Evolutionary conservation across 2,797 vertebrate species (phyloP), one percentile per base, ranked within the genome.

Genomic region (Myotis vivesi): DNA sequence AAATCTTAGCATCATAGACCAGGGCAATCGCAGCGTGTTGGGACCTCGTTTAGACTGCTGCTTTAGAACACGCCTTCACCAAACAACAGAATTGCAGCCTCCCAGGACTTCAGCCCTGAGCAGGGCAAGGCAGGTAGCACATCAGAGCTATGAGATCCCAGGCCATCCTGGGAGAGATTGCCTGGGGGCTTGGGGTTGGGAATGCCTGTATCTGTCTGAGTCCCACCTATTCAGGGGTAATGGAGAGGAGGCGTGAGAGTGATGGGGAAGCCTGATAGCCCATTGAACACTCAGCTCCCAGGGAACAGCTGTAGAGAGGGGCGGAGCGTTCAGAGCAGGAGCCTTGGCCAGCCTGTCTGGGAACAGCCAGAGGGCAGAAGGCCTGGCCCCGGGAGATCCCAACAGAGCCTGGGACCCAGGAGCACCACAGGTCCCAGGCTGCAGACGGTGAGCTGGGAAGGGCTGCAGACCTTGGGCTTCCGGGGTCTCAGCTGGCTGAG

Each of bases 301-400:
- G 66, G 92, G 79, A 94, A 79, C 17, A 55, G 81, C 88, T 30
- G 90, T 79, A 55, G 86, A 95, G 85, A 89, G 94, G 90, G 96
- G 96, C 25, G 71, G 96, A 94, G 69, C 10, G 0, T 33, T 2
- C 38, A 82, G 79, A 92, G 85, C 81, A 51, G 76, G 64, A 75
- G 53, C 84, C 79, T 33, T 11, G 4, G 55, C 81, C 62, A 73
- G 94, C 72, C 87, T n/a, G 95, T 89, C 96, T 96, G 97, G 95
- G 95, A 97, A 96, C 84, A 49, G 94, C 46, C 71, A 96, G 95
- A 83, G 96, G 97, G 97, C 96, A 96, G 96, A 94, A 97, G 95
- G 92, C 83, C 87, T 80, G 87, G 30, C 80, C 44, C 41, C 84
- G 3, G 4, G 57, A 87, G 96, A 72, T 59, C 72, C 68, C 57